Evolutionary conservation across 2,113 vertebrate genomes (phyloP).

Genomic region (Psammodynastes pulverulentus): DNA sequence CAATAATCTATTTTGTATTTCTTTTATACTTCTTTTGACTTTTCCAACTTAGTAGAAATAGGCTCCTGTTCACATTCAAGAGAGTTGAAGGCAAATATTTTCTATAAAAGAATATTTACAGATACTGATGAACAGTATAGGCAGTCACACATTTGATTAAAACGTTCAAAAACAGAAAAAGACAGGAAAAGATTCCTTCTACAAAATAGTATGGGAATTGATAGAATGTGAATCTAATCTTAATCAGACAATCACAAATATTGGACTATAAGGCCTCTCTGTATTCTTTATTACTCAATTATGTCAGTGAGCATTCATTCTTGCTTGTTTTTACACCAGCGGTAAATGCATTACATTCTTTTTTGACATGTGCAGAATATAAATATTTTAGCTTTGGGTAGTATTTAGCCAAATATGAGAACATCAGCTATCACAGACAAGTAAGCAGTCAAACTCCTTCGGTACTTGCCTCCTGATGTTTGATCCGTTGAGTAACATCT

Average conservation of each 20-base stretch:
- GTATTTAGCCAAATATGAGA: not conserved
- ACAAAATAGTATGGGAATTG: not conserved
- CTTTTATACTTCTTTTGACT: not conserved
- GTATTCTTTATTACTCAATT: not conserved
- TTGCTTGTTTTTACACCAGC: not conserved
- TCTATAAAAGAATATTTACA: not conserved
- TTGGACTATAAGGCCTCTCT: not conserved
- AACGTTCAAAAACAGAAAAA: not conserved
- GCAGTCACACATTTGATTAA: not conserved
- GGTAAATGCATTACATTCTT: not conserved
- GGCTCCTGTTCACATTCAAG: not conserved
- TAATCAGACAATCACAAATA: not conserved
- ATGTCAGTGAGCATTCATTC: not conserved
- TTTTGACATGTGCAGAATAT: accelerated
- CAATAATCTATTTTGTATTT: conserved; percentile 34
- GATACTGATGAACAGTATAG: not conserved
- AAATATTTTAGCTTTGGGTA: not conserved
- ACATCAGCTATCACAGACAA: not conserved
- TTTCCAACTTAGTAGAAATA: not conserved
- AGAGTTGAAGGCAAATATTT: not conserved
- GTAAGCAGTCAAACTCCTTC: accelerated
- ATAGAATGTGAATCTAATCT: not conserved
- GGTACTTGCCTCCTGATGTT: conserved; percentile 78
- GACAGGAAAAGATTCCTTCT: not conserved
- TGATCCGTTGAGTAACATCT: conserved; percentile 78